Evolutionary conservation across 2,113 vertebrate species (phyloP).

Genomic region (Odobenus rosmarus): DNA sequence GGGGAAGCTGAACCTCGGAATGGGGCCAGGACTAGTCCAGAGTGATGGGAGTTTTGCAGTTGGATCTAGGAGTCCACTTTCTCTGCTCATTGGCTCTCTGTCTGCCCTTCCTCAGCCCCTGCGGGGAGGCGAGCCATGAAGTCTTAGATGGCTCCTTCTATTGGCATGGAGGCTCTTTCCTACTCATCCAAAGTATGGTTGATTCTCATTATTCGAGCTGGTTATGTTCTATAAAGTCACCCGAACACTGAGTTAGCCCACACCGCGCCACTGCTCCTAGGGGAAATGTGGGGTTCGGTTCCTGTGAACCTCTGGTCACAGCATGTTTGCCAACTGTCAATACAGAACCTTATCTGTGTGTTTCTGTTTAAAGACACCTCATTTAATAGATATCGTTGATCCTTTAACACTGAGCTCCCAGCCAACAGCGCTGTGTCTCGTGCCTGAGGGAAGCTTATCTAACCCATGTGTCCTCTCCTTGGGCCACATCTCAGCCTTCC

Average conservation of each 20-base stretch:
- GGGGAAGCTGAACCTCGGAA: neutral
- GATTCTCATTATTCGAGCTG: rapidly evolving
- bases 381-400: rapidly evolving
- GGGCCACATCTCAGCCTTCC: neutral
- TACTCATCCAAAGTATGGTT: neutral
- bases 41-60: neutral
- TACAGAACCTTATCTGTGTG: rapidly evolving
- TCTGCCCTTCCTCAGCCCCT: neutral
- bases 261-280: rapidly evolving
- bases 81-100: neutral
- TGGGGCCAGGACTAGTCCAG: rapidly evolving
- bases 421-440: neutral
- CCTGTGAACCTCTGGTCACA: neutral
- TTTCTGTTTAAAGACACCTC: neutral
- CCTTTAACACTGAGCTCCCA: rapidly evolving
- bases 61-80: rapidly evolving
- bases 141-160: neutral
- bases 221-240: neutral
- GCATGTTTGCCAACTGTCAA: neutral
- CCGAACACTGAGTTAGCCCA: rapidly evolving
- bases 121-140: neutral
- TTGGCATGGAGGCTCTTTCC: neutral
- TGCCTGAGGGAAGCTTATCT: neutral
- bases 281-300: neutral
- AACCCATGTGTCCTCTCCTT: rapidly evolving